Evolutionary conservation across 2,797 vertebrate species (phyloP), one percentile per base, ranked within the genome.

Genomic region (Sebastes ruberrimus): DNA sequence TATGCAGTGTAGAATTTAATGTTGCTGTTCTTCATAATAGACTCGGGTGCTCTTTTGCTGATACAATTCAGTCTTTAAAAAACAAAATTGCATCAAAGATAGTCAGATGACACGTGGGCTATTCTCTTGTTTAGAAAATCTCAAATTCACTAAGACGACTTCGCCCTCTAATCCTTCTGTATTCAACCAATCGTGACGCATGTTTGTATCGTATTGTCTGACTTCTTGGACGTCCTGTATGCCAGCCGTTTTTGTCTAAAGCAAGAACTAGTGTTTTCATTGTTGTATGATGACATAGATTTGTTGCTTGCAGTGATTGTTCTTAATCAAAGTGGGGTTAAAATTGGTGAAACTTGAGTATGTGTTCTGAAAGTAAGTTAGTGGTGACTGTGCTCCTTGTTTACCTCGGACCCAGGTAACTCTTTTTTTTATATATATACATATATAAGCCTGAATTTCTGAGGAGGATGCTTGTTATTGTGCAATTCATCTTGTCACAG

Each of bases 261-360:
- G 90, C 93, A 90, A 93, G 82, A 91, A 91, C 85, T 90, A 74
- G 87, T 92, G 89, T 94, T 94, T 88, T 91, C 90, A 93, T 90
- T 93, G 92, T 94, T 42, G 88, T 95, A 91, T 79, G 93, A 93
- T 92, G 82, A 93, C 91, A 87, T 93, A 90, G 86, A 89, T 88
- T 82, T 93, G 90, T 94, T 93, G 93, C 93, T 94, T 94, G 93
- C 93, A 91, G 92, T 95, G 91, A 90, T 93, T 92, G 88, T 93
- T 92, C 86, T 93, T 93, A 90, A 92, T 93, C 89, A 93, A 93
- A 93, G 90, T 94, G 94, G 90, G 92, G 87, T 93, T 82, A 90
- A 90, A 89, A 79, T 90, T 90, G 88, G 86, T 94, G 80, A 90
- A 90, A 91, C 76, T 91, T 87, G 81, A 90, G 88, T 94, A 83